phyloP scores from a whole-genome alignment of 2,888 invertebrate species.

The Operophtera brumata region DNA sequence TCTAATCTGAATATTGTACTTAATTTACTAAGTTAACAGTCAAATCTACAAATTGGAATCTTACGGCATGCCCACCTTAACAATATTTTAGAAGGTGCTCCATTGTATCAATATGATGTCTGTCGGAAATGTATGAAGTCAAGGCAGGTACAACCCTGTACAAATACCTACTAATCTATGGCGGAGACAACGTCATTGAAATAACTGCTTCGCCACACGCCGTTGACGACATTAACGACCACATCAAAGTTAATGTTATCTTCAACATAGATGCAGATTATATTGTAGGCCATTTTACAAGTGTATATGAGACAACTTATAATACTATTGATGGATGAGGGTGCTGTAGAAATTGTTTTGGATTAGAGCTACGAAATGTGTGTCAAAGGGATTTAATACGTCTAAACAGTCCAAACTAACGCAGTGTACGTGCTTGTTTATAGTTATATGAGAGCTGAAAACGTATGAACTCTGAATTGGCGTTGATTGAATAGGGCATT shows the following conservation, averaged over 20 bases:
- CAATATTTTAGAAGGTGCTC: too few relatives aligned
- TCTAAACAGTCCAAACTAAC: not conserved
- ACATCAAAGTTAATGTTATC: conserved; percentile 32
- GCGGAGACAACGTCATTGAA: conserved; percentile 29
- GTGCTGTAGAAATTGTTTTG: not conserved
- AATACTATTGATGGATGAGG: conserved; percentile 15
- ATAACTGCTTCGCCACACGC: conserved; percentile 24
- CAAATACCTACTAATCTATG: conserved; percentile 20
- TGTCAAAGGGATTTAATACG: not conserved
- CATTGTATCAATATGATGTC: too few relatives aligned
- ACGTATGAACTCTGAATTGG: not conserved
- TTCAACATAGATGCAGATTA: not conserved
- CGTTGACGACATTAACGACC: conserved; percentile 29
- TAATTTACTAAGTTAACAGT: too few relatives aligned
- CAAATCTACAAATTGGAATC: too few relatives aligned
- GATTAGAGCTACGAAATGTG: not conserved
- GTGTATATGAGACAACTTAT: conserved; percentile 14
- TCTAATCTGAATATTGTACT: too few relatives aligned
- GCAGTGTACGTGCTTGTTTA: not conserved
- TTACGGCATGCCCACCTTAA: too few relatives aligned
- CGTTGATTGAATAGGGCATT: conserved; percentile 11
- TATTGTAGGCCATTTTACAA: conserved; percentile 11
- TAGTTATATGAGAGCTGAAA: not conserved
- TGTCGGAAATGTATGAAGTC: too few relatives aligned
- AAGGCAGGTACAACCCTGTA: conserved; percentile 8